Evolutionary conservation across 92 coral and sea anemone species (phyloP).

Genomic region (Isaurus tuberculatus): DNA sequence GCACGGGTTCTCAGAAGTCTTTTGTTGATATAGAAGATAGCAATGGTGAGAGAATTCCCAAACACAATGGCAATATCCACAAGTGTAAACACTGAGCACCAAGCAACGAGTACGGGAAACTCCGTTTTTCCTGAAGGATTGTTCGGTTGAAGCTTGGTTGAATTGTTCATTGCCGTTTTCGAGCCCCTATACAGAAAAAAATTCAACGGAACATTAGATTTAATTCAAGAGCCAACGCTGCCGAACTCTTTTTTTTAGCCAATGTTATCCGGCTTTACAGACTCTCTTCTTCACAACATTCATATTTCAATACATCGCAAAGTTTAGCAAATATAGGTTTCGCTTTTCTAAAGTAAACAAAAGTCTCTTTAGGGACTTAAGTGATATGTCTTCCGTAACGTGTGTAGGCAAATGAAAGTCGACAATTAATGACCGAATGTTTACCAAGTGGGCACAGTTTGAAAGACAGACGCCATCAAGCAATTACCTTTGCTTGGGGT

Average conservation of each 20-base stretch:
- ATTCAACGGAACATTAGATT: not conserved
- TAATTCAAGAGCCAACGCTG: not conserved
- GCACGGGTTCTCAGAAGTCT: slow-evolving; percentile 83
- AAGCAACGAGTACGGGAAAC: slow-evolving; percentile 64
- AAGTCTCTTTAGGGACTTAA: not conserved
- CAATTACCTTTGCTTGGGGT: slow-evolving; percentile 1
- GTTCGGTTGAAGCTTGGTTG: slow-evolving; percentile 27
- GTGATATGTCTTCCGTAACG: not conserved
- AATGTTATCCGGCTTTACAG: not conserved
- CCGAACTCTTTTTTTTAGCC: not conserved
- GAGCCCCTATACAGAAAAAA: slow-evolving; percentile 6
- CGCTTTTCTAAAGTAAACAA: not conserved
- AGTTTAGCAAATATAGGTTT: slow-evolving; percentile 7
- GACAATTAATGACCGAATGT: slow-evolving; percentile 33
- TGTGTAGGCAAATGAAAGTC: slow-evolving; percentile 3
- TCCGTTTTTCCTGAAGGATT: slow-evolving; percentile 40
- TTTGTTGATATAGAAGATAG: slow-evolving; percentile 77
- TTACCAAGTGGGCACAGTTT: slow-evolving; percentile 10
- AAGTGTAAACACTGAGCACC: slow-evolving; percentile 75
- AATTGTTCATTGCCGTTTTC: slow-evolving; percentile 66
- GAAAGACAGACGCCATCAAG: slow-evolving; percentile 34
- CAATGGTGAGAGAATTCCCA: slow-evolving; percentile 80
- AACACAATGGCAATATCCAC: slow-evolving; percentile 74
- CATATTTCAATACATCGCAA: not conserved
- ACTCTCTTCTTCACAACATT: not conserved